Evolutionary conservation across 2,888 invertebrate genomes (phyloP), one percentile per base, ranked within the genome.

Genomic region (Drosophila cognata): DNA sequence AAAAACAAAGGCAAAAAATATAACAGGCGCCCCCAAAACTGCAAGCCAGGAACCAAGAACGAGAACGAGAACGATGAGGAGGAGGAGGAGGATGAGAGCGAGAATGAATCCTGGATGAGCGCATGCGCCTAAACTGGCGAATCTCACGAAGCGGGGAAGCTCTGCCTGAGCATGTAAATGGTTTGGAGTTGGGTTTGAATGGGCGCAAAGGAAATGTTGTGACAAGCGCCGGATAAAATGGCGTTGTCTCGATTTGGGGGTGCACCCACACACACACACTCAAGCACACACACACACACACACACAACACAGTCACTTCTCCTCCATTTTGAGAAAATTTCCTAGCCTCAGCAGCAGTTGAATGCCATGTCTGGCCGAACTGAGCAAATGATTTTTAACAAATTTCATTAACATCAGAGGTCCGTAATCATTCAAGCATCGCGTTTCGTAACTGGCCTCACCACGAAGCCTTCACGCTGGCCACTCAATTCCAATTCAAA

Each of bases 401-500:
- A 90, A 88, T 91, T 92, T 86, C 88, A 89, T 91, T 89, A 91
- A 91, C 86, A 89, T 90, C 92, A 92, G 92, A 92, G 91, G 87
- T 89, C 86, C 87, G 91, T 91, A 91, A 92, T 92, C 92, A 92
- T 89, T 92, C 91, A 92, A 91, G 91, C 92, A 92, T 91, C 91
- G 91, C 89, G 90, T 91, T 88, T 89, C 88, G 85, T 79, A 87
- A 89, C 84, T 79, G 77, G 74, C 75, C 74, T 60, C 70, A 65
- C 73, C 70, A 80, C 52, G 29, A 56, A 52, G 38, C 69, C 65
- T 41, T 55, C 63, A 76, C 74, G 70, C 71, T 71, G 74, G 74
- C 72, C 86, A 75, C 68, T 64, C 69, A 72, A 65, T 51, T 53
- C 69, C 50, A 68, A 56, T 43, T 65, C 50, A 35, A 56, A 64